Evolutionary conservation across 2,113 vertebrate species (phyloP).

Genomic region (Varanus komodoensis): DNA sequence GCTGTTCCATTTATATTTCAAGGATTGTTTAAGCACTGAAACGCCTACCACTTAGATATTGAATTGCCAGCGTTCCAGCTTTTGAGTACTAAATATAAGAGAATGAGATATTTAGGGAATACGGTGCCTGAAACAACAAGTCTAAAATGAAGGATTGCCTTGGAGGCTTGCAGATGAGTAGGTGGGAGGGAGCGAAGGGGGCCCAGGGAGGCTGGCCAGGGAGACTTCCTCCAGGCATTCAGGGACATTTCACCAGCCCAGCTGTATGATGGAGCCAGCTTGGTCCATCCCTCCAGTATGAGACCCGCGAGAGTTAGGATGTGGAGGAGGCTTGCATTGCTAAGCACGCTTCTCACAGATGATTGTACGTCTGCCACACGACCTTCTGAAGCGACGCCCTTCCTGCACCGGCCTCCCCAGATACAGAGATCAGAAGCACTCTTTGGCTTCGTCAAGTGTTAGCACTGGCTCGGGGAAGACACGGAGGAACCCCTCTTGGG

Average conservation of each 20-base stretch:
- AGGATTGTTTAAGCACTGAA: not conserved
- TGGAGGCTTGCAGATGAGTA: not conserved
- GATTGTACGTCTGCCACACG: too few species aligned
- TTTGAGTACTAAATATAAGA: not conserved
- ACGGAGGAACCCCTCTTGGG: too few species aligned
- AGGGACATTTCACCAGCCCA: too few species aligned
- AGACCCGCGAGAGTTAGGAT: too few species aligned
- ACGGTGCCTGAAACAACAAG: not conserved
- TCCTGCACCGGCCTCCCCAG: too few species aligned
- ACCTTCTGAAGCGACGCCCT: too few species aligned
- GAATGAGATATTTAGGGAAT: not conserved
- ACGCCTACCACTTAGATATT: not conserved
- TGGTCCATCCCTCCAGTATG: too few species aligned
- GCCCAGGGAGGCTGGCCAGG: not conserved
- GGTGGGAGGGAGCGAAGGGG: not conserved
- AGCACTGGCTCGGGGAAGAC: too few species aligned
- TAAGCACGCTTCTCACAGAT: not conserved
- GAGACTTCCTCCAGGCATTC: not conserved
- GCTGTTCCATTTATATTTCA: slow-evolving; percentile 22
- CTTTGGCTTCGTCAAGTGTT: too few species aligned
- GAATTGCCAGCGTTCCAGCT: not conserved
- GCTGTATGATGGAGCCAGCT: too few species aligned
- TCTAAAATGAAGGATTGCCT: not conserved
- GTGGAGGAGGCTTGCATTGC: not conserved
- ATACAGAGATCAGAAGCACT: too few species aligned